phyloP scores from a whole-genome alignment of 30 jellyfish, hydroid and myxozoan genomes.

The Nemopilema nomurai region DNA sequence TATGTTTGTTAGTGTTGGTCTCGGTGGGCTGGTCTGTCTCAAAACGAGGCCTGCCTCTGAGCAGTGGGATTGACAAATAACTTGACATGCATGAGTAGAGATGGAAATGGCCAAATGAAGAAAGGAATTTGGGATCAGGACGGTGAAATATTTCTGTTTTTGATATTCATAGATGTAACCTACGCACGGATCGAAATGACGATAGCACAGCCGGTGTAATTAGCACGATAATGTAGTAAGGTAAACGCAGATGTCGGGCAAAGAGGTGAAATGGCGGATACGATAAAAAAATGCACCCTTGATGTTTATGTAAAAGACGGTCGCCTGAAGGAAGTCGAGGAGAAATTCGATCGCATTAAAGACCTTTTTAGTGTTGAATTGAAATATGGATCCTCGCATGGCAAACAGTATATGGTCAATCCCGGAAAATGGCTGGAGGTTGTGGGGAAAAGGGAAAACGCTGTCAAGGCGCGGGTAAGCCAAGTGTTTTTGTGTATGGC shows the following conservation, averaged over 20 bases:
- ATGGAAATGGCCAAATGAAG: constrained; percentile 23
- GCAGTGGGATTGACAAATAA: constrained; percentile 54
- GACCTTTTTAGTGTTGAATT: constrained; percentile 86
- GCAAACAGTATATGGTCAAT: constrained; percentile 93
- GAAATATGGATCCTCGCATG: constrained; percentile 74
- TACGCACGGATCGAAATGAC: neutral
- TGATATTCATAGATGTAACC: neutral
- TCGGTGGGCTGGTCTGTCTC: constrained; percentile 37
- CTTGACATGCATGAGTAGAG: constrained; percentile 68
- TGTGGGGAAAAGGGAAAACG: constrained; percentile 77
- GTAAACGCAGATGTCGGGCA: constrained; percentile 10
- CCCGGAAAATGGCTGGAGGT: constrained; percentile 96
- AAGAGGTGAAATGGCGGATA: constrained; percentile 64
- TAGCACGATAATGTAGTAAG: constrained; percentile 25
- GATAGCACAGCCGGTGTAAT: neutral
- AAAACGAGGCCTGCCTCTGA: neutral
- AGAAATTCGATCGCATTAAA: constrained; percentile 68
- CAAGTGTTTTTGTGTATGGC: constrained; percentile 1
- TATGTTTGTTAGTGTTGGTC: neutral
- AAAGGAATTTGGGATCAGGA: constrained; percentile 27
- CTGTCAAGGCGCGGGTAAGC: constrained; percentile 92
- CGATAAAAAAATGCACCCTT: constrained; percentile 58
- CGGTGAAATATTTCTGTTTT: constrained; percentile 32
- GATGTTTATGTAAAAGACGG: constrained; percentile 90
- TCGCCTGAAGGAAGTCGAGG: constrained; percentile 89